phyloP scores from a whole-genome alignment of 2,797 vertebrate genomes.

The Aeoliscus strigatus region DNA sequence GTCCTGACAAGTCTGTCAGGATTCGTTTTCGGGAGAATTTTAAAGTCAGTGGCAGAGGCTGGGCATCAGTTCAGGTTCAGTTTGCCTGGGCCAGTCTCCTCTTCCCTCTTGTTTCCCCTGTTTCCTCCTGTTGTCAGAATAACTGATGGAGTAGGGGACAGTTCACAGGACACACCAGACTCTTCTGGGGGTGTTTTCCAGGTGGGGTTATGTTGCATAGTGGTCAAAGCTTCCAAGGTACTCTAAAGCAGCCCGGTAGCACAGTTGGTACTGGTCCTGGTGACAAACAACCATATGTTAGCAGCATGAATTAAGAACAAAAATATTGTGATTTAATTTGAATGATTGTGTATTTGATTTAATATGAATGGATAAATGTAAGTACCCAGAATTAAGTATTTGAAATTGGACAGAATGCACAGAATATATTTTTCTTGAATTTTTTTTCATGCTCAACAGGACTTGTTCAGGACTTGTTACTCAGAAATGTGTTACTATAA shows the following conservation, averaged over 20 bases:
- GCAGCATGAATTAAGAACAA: too few relatives aligned
- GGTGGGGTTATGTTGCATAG: conserved; percentile 95
- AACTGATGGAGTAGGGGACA: too few relatives aligned
- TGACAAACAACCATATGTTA: background rate
- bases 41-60: conserved; percentile 40
- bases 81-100: conserved; percentile 5
- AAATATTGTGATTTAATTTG: too few relatives aligned
- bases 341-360: too few relatives aligned
- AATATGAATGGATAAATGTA: too few relatives aligned
- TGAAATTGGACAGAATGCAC: too few relatives aligned
- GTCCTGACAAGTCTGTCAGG: conserved; percentile 24
- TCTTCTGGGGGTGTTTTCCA: conserved; percentile 45
- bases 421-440: too few relatives aligned
- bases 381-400: too few relatives aligned
- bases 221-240: conserved; percentile 98
- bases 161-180: conserved; percentile 78
- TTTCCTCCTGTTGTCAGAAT: conserved; percentile 32
- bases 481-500: too few relatives aligned
- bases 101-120: conserved; percentile 35
- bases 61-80: conserved; percentile 34
- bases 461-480: too few relatives aligned
- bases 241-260: conserved; percentile 94
- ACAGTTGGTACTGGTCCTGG: conserved; percentile 99
- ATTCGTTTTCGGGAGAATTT: conserved; percentile 22
- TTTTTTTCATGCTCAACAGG: too few relatives aligned